Conservation (phyloP, 2,888 invertebrate genomes). For the Scelioninae gen. 2 region DNA sequence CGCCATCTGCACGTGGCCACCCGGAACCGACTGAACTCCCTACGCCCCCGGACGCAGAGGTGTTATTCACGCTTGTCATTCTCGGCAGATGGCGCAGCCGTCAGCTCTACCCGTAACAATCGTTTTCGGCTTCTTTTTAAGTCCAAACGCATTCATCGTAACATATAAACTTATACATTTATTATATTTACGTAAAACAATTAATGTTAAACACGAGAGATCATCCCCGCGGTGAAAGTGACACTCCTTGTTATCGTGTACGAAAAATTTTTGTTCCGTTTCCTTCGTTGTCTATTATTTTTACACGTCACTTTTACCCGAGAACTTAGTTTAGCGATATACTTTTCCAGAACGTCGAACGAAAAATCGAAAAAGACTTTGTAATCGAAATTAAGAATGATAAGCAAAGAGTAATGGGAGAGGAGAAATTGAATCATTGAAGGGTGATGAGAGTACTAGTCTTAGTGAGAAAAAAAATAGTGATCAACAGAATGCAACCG, state of each 20-base stretch:
- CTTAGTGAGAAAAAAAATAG: constrained; percentile 34
- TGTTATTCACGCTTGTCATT: constrained; percentile 14
- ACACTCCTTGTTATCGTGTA: no score
- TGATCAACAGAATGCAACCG: constrained; percentile 70
- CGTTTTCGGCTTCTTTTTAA: constrained; percentile 16
- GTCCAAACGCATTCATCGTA: background rate
- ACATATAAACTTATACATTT: constrained; percentile 15
- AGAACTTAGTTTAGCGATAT: constrained; percentile 14
- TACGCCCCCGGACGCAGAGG: constrained; percentile 1
- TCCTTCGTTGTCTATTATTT: no score
- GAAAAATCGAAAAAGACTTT: no score
- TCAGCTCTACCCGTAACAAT: constrained; percentile 22
- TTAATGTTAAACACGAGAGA: no score
- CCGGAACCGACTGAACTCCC: constrained; percentile 25
- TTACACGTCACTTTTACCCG: constrained; percentile 3
- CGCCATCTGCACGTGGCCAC: constrained; percentile 29
- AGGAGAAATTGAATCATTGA: constrained; percentile 2
- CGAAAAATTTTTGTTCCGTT: no score
- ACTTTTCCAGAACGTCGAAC: no score
- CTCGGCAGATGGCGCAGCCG: constrained; percentile 31
- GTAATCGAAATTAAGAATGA: background rate
- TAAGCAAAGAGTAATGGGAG: background rate
- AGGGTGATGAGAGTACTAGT: constrained; percentile 62
- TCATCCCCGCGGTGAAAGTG: no score
- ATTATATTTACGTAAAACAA: no score